Base-by-base conservation (phyloP, 2,888 invertebrate genomes). In the Proisotoma minuta region DNA sequence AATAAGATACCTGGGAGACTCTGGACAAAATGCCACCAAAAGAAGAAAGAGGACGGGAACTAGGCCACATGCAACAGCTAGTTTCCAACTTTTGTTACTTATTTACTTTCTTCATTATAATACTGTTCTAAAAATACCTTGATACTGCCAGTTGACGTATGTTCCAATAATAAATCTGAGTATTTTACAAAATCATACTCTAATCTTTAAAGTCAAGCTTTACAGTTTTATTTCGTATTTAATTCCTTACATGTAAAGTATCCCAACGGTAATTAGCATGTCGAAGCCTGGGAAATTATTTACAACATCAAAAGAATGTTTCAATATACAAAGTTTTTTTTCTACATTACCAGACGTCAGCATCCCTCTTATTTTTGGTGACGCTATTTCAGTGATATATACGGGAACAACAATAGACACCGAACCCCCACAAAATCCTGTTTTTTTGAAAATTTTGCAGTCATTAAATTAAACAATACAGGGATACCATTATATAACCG, bases 331-430 rank as follows among this genome's bases (percentile, higher is more conserved):
- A n/a, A n/a, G n/a, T n/a, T n/a, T n/a, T n/a, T n/a, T n/a, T n/a
- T n/a, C n/a, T n/a, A n/a, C n/a, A n/a, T n/a, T n/a, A n/a, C n/a
- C 91, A 53, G 90, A 88, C 2, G 93, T 93, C 0, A 95, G 79
- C 0, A 85, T 84, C 1, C 95, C 96, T 59, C 95, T 83, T 73
- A 92, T 86, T 28, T 86, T 84, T 72, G 86, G 88, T 72, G 91
- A 87, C 0, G 92, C 85, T 52, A 91, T 91, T 81, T 96, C 96
- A 47, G 86, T 87, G 3, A 87, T 87, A 76, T 91, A 92, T 66
- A 92, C 84, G 0, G 95, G 93, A 0, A 87, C 88, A 0, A 88
- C 86, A n/a, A 91, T 85, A 74, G 91, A 91, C 75, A 88, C 88
- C 1, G 90, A 88, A 27, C 92, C 91, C 29, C 85, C 85, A 20